Evolutionary conservation across 2,797 vertebrate species (phyloP), one percentile per base, ranked within the genome.

Genomic region (Naso thynnoides): DNA sequence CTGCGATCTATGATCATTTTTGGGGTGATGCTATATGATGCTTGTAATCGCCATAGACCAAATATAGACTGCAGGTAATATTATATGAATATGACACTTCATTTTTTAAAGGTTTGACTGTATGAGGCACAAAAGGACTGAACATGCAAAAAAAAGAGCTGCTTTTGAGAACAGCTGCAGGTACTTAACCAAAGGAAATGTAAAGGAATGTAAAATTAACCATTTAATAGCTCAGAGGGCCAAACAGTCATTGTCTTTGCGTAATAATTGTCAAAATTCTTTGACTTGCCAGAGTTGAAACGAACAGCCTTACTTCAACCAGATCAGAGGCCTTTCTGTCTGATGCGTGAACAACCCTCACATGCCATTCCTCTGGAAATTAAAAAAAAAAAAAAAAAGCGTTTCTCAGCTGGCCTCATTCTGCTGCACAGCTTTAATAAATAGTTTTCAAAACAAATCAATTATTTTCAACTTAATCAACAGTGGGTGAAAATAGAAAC

Each of bases 321-420:
- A 56, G 71, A 79, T 68, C 70, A 79, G 79, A 76, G 55, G 33
- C 69, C 29, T 60, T 63, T 76, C 70, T 64, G 15, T 71, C 38
- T 70, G 70, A 76, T 56, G 55, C 55, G 50, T 63, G 59, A 83
- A 78, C 75, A 79, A 62, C 53, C 62, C 63, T 82, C 48, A 66
- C 38, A 41, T 56, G 59, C 11, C 58, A 47, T 53, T 64, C 68
- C 21, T 6, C 5, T 1, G 41, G 52, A 7, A 29, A 13, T 18
- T 18, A 29, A 29, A 27, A 39, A 16, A n/a, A 15, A 60, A 15
- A 15, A 18, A 42, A n/a, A 54, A 33, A 57, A 19, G 15, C 8
- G 19, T 65, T 52, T 69, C 38, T 65, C 33, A 52, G 42, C 50
- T 54, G 76, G 52, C 70, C 78, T 62, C 62, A 70, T 78, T 86